phyloP scores from a whole-genome alignment of 2,888 invertebrate species.

The Acronicta aceris region DNA sequence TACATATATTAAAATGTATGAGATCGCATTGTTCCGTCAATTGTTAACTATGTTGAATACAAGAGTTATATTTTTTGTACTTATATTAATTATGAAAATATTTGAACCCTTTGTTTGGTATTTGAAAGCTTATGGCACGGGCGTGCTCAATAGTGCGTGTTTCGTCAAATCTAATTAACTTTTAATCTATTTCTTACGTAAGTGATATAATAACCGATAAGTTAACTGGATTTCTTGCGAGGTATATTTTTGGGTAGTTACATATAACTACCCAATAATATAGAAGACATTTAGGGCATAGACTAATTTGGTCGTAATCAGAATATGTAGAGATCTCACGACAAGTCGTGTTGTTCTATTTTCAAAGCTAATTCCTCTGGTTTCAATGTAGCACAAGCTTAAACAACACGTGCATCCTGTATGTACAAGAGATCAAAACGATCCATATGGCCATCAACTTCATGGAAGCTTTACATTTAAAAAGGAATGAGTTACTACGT shows the following conservation, averaged over 20 bases:
- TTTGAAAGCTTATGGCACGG: slow-evolving; percentile 46
- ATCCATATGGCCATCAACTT: slow-evolving; percentile 23
- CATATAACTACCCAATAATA: no score
- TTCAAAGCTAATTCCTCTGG: slow-evolving; percentile 24
- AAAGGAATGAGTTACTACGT: background rate
- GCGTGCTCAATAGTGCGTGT: slow-evolving; percentile 39
- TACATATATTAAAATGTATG: slow-evolving; percentile 76
- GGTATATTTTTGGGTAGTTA: slow-evolving; percentile 7
- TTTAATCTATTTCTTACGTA: slow-evolving; percentile 30
- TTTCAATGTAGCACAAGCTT: slow-evolving; percentile 14
- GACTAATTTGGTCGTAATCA: no score
- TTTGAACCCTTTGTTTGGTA: slow-evolving; percentile 51
- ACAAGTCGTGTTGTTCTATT: slow-evolving; percentile 27
- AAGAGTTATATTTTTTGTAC: slow-evolving; percentile 42
- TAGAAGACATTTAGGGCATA: slow-evolving; percentile 3
- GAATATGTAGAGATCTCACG: background rate
- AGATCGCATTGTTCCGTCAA: slow-evolving; percentile 72
- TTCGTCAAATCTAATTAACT: slow-evolving; percentile 39
- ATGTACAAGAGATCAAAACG: slow-evolving; percentile 7
- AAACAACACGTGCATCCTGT: slow-evolving; percentile 29
- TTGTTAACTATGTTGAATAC: slow-evolving; percentile 67
- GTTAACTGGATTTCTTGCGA: slow-evolving; percentile 14
- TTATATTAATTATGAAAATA: slow-evolving; percentile 39
- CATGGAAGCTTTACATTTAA: background rate
- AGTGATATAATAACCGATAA: slow-evolving; percentile 15